Percentiles rank a stretch among this genome's conserved stretches.
These are phyloP conservation scores for Clivina fossor DNA, from an alignment of 2,888 invertebrate species.

Conservation along the genomic window DNA sequence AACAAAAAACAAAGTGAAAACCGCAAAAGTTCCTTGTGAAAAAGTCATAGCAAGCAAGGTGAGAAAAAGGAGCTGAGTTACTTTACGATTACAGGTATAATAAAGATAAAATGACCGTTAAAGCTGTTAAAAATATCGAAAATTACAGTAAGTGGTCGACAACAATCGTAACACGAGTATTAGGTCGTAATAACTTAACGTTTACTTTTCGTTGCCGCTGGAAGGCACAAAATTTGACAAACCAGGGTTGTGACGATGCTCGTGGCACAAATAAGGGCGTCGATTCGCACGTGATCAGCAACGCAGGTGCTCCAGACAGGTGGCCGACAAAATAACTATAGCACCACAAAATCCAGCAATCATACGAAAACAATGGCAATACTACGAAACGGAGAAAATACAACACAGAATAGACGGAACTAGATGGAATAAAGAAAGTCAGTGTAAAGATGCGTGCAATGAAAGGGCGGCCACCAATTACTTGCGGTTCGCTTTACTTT, in stretches of 20 bases:
- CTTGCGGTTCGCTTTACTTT: constrained; percentile 27
- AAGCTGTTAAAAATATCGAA: constrained; percentile 12
- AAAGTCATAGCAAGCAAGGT: too few relatives aligned
- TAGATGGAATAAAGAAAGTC: too few relatives aligned
- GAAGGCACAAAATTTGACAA: constrained; percentile 21
- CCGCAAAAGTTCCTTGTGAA: too few relatives aligned
- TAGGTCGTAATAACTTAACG: constrained; percentile 5
- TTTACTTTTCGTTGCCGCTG: constrained; percentile 10
- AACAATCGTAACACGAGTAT: constrained; percentile 8
- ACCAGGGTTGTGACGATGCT: constrained; percentile 1
- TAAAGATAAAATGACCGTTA: constrained; percentile 24
- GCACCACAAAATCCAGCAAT: too few relatives aligned
- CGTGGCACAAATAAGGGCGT: not conserved
- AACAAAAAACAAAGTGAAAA: too few relatives aligned
- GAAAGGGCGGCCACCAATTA: constrained; percentile 32
- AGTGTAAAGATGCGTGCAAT: constrained; percentile 37
- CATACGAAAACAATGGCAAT: not conserved
- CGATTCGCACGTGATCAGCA: constrained; percentile 1
- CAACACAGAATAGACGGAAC: constrained; percentile 12
- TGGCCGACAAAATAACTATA: not conserved
- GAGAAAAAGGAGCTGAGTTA: constrained; percentile 6
- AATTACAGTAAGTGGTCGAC: constrained; percentile 6
- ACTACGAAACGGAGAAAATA: not conserved
- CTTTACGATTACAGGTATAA: constrained; percentile 15
- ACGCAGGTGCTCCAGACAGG: constrained; percentile 11